phyloP scores from a whole-genome alignment of 2,888 invertebrate species.

The Carabus problematicus region DNA sequence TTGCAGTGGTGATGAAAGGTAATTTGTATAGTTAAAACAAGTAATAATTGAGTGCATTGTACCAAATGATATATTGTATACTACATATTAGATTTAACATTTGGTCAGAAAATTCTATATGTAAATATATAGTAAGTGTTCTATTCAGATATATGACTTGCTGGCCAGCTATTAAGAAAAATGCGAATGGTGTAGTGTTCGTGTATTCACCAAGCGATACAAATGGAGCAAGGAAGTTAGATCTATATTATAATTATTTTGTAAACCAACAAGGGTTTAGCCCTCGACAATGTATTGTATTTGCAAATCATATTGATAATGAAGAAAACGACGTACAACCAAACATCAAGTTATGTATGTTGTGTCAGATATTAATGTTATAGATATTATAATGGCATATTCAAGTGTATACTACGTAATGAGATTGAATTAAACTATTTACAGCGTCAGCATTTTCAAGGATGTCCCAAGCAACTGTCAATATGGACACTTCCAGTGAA shows the following conservation, averaged over 20 bases:
- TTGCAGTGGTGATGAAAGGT: slow-evolving; percentile 51
- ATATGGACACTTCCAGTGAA: slow-evolving; percentile 49
- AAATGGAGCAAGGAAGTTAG: slow-evolving; percentile 48
- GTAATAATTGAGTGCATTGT: background rate
- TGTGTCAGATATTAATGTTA: background rate
- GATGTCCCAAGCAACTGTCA: slow-evolving; percentile 49
- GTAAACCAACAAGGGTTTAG: slow-evolving; percentile 49
- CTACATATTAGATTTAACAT: too few relatives aligned
- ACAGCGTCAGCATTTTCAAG: slow-evolving; percentile 49
- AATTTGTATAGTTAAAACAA: slow-evolving; percentile 22
- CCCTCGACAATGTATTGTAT: slow-evolving; percentile 49
- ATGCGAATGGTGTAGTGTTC: slow-evolving; percentile 50
- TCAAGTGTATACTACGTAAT: background rate
- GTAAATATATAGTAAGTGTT: too few relatives aligned
- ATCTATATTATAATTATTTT: slow-evolving; percentile 51
- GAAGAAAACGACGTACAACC: background rate
- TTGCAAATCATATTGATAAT: slow-evolving; percentile 44
- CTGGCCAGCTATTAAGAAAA: slow-evolving; percentile 50
- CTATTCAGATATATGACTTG: slow-evolving; percentile 47
- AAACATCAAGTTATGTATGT: slow-evolving; percentile 8
- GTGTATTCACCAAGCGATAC: slow-evolving; percentile 49
- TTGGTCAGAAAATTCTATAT: too few relatives aligned
- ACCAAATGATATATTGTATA: too few relatives aligned
- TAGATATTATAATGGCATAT: too few relatives aligned
- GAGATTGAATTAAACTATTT: slow-evolving; percentile 23